phyloP scores from a whole-genome alignment of 2,888 invertebrate species.

The Plutella xylostella region DNA sequence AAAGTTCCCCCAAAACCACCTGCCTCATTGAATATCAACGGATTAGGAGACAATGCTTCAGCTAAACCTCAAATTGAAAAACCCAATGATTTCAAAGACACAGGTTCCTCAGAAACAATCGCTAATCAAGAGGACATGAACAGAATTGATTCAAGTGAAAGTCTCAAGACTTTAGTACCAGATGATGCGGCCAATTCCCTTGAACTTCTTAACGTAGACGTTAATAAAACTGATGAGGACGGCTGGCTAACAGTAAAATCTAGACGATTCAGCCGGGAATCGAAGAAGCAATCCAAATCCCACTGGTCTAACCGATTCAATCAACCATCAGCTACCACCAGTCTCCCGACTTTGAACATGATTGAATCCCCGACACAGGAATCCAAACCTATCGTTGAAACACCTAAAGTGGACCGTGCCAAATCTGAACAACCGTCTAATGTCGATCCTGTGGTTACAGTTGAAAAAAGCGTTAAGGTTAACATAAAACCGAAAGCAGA shows the following conservation, averaged over 20 bases:
- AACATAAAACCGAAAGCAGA: neutral
- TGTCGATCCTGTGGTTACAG: constrained; percentile 3
- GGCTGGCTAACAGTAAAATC: constrained; percentile 94
- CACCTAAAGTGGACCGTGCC: constrained; percentile 38
- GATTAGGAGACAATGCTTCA: constrained; percentile 39
- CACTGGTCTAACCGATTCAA: constrained; percentile 75
- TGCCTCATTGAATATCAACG: constrained; percentile 40
- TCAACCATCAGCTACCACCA: constrained; percentile 86
- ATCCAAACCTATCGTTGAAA: constrained; percentile 30
- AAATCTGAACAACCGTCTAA: constrained; percentile 51
- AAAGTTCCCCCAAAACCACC: constrained; percentile 39
- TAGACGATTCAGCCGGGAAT: constrained; percentile 70
- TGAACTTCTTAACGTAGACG: constrained; percentile 60
- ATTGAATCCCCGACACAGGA: constrained; percentile 61
- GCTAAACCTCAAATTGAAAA: constrained; percentile 33
- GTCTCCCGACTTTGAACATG: constrained; percentile 79
- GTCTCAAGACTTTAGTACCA: constrained; percentile 59
- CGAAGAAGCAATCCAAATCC: constrained; percentile 68
- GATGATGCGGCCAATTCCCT: constrained; percentile 54
- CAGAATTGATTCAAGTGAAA: constrained; percentile 60
- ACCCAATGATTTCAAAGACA: constrained; percentile 46
- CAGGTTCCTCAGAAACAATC: constrained; percentile 70
- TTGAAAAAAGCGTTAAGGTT: constrained; percentile 5
- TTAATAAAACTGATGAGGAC: constrained; percentile 62
- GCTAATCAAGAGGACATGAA: constrained; percentile 55